Conservation (phyloP, 2,797 vertebrate genomes). For the Triplophysa bombifrons region DNA sequence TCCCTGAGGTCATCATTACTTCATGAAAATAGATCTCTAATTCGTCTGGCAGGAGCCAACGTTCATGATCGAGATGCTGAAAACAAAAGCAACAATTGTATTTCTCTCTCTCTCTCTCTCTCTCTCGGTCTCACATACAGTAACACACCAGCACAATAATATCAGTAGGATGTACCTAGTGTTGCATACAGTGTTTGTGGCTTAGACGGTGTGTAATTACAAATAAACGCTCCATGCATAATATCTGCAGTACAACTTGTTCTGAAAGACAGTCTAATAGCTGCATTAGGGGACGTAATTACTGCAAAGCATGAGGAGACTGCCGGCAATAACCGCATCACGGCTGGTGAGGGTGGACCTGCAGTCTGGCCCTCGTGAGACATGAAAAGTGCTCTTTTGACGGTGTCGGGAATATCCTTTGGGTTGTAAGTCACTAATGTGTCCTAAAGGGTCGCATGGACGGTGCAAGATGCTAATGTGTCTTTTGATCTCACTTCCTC, state of each 20-base stretch:
- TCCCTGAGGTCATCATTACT: constrained; percentile 15
- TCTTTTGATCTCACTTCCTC: background rate
- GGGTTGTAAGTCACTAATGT: constrained; percentile 8
- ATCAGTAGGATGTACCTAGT: background rate
- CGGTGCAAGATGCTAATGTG: background rate
- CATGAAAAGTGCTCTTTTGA: constrained; percentile 25
- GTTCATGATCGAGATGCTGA: background rate
- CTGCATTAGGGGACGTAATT: constrained; percentile 67
- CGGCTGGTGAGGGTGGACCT: constrained; percentile 18
- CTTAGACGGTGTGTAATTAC: constrained; percentile 25
- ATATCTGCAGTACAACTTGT: constrained; percentile 6
- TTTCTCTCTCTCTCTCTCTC: background rate
- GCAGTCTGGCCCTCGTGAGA: constrained; percentile 34
- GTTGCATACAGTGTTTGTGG: background rate
- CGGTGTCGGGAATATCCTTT: constrained; percentile 14
- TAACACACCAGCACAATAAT: background rate
- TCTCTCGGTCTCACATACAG: background rate
- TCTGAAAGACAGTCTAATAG: constrained; percentile 65
- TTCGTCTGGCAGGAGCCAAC: constrained; percentile 9
- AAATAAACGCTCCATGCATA: constrained; percentile 36
- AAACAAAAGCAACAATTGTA: constrained; percentile 16
- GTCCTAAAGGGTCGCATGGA: background rate
- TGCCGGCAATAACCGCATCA: constrained; percentile 64
- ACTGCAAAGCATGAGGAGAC: constrained; percentile 65
- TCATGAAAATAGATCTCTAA: constrained; percentile 17